Evolutionary conservation across 2,797 vertebrate species (phyloP).

Genomic region (Gymnothorax javanicus): DNA sequence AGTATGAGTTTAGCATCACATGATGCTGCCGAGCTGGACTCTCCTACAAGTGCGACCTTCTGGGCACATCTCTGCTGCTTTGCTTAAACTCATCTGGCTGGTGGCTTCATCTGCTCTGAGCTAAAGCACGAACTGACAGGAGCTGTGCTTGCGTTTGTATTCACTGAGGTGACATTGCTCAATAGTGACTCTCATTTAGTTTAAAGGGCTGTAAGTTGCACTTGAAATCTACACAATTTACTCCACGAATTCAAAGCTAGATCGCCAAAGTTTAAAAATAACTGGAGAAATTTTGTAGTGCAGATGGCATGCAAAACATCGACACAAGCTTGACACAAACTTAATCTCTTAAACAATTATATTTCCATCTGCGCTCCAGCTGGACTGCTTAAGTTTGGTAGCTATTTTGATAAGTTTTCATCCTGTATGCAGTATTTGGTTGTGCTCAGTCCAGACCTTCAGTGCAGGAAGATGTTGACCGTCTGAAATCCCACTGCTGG

Average conservation of each 20-base stretch:
- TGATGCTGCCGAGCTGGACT: neutral
- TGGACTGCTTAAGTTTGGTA: neutral
- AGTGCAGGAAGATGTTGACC: neutral
- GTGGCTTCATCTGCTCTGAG: constrained; percentile 43
- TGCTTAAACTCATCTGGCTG: constrained; percentile 44
- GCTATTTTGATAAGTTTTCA: neutral
- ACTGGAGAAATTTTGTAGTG: too few relatives aligned
- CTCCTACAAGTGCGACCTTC: neutral
- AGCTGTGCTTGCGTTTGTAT: neutral
- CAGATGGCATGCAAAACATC: too few relatives aligned
- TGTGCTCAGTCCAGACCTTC: neutral
- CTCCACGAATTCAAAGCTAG: neutral
- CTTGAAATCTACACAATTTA: neutral
- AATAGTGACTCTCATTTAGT: neutral
- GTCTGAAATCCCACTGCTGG: neutral
- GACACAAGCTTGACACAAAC: neutral
- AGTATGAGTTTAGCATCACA: neutral
- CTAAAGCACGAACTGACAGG: constrained; percentile 36
- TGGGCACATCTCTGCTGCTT: constrained; percentile 29
- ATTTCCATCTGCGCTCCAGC: neutral
- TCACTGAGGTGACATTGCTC: neutral
- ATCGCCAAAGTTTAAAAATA: neutral
- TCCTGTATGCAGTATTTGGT: neutral
- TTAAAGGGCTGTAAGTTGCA: neutral
- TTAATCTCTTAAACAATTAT: neutral